Conservation (phyloP, 2,888 invertebrate genomes). For the Tipula helvola region DNA sequence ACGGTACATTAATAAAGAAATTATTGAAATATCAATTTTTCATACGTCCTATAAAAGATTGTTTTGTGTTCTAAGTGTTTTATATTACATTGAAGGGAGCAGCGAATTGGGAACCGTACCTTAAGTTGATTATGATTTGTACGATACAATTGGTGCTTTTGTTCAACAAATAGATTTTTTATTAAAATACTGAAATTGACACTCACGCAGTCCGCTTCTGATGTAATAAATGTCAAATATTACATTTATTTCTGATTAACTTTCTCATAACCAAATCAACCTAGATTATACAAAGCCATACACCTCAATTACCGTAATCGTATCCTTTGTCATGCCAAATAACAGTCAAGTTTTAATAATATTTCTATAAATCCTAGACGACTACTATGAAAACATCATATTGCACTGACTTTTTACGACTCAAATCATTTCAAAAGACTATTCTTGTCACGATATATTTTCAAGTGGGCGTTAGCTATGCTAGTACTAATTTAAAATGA, state of each 20-base stretch:
- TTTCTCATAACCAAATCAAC: no score
- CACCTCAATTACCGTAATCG: no score
- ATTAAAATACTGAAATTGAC: not conserved
- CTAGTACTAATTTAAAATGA: no score
- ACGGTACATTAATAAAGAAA: not conserved
- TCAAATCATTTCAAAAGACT: no score
- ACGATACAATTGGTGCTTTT: not conserved
- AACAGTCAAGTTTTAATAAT: no score
- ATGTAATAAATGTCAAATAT: not conserved
- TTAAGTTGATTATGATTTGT: not conserved
- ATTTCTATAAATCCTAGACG: no score
- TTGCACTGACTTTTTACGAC: no score
- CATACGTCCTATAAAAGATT: not conserved
- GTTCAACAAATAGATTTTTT: not conserved
- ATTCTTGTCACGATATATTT: no score
- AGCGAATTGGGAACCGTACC: not conserved
- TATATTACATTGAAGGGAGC: not conserved
- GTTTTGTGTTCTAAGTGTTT: not conserved
- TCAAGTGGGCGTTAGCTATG: no score
- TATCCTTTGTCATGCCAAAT: no score
- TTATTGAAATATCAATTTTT: not conserved
- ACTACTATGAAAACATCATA: no score
- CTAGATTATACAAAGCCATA: no score
- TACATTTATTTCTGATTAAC: not conserved
- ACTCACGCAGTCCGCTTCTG: not conserved